A percentile compares a stretch with the other conserved stretches of the same genome.
These are phyloP conservation scores for Trissolcus basalis DNA, from an alignment of 1,140 invertebrate species.

Conservation along the genomic window DNA sequence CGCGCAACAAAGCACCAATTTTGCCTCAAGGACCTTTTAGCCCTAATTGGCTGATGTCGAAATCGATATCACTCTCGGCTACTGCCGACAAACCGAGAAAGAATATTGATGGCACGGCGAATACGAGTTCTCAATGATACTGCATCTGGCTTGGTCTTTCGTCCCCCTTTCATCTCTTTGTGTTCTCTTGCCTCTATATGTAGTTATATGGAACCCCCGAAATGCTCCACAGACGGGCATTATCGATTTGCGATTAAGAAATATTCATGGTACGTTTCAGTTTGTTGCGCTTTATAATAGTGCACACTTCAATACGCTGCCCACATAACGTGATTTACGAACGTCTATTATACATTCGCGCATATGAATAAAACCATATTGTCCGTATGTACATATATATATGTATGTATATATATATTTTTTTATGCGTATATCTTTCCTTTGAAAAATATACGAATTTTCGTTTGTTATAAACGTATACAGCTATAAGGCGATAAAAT, in stretches of 20 bases:
- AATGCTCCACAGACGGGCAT: conserved; percentile 11
- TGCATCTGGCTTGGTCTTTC: conserved; percentile 52
- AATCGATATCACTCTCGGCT: conserved; percentile 72
- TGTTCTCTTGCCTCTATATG: neutral
- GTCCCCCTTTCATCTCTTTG: conserved; percentile 40
- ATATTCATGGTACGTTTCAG: conserved; percentile 53
- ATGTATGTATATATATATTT: no score
- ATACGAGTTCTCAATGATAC: conserved; percentile 59
- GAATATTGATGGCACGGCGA: conserved; percentile 62
- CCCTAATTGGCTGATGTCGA: conserved; percentile 72
- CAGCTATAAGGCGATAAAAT: no score
- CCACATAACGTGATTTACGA: conserved; percentile 46
- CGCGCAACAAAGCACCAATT: conserved; percentile 62
- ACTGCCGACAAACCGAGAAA: conserved; percentile 59
- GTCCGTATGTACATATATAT: no score
- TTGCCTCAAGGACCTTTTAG: conserved; percentile 72
- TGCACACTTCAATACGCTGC: conserved; percentile 33
- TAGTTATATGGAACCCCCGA: conserved; percentile 6
- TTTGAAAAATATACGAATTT: no score
- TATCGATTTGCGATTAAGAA: conserved; percentile 54
- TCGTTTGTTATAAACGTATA: no score
- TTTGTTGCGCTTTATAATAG: conserved; percentile 20
- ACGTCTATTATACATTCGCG: conserved; percentile 28
- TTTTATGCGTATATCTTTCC: no score
- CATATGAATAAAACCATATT: no score